Percentiles rank a stretch among this genome's conserved stretches.
Conservation (phyloP, 2,888 invertebrate genomes). For the Cybosia mesomella region DNA sequence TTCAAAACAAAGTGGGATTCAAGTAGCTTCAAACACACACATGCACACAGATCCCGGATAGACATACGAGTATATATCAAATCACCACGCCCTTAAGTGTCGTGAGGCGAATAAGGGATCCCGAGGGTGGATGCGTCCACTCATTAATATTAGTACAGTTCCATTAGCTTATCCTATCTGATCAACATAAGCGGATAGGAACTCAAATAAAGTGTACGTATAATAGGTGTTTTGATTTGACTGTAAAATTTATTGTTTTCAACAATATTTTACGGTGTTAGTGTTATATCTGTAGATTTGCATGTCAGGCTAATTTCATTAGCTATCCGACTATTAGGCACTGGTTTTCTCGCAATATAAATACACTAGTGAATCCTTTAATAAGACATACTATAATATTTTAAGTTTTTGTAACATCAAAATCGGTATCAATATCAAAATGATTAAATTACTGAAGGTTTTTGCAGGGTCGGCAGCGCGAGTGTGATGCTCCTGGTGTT, state of each 20-base stretch:
- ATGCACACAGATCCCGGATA: neutral
- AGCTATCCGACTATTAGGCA: neutral
- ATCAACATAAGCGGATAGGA: slow-evolving; percentile 19
- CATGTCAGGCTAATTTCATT: neutral
- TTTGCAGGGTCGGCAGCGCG: too few relatives aligned
- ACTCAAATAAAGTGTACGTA: slow-evolving; percentile 2
- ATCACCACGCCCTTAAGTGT: slow-evolving; percentile 16
- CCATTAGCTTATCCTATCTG: slow-evolving; percentile 26
- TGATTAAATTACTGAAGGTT: neutral
- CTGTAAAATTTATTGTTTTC: neutral
- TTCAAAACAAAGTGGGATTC: slow-evolving; percentile 7
- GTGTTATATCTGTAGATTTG: neutral
- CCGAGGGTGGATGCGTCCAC: slow-evolving; percentile 13
- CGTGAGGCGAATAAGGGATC: slow-evolving; percentile 21
- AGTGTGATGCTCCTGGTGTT: too few relatives aligned
- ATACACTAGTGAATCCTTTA: too few relatives aligned
- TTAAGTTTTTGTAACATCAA: neutral
- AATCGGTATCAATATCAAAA: neutral
- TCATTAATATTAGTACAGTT: slow-evolving; percentile 22
- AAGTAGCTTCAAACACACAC: slow-evolving; percentile 2
- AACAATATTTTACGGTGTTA: neutral
- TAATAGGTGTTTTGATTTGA: neutral
- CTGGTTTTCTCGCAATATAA: neutral
- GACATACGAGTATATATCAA: neutral
- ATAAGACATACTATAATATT: too few relatives aligned